phyloP scores from a whole-genome alignment of 2,888 invertebrate species.

The Gymnosoma rotundatum region DNA sequence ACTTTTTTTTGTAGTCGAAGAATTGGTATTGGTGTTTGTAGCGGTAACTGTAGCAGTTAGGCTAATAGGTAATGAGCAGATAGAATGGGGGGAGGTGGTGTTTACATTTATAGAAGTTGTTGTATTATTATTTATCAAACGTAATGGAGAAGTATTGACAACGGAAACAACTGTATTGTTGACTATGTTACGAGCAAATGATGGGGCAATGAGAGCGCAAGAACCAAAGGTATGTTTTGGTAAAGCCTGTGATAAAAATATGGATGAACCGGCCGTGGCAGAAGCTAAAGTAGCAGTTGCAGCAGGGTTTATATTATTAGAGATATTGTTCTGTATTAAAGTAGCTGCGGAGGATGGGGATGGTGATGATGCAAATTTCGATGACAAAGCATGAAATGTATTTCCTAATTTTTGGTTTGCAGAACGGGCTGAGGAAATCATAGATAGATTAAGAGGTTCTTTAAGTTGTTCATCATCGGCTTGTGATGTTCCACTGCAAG shows the following conservation, averaged over 20 bases:
- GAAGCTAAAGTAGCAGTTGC: conserved; percentile 41
- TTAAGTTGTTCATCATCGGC: conserved; percentile 51
- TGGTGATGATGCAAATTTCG: conserved; percentile 67
- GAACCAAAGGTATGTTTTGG: conserved; percentile 81
- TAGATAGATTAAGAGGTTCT: conserved; percentile 68
- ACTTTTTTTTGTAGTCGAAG: conserved; percentile 74
- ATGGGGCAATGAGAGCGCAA: conserved; percentile 78
- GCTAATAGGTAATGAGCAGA: conserved; percentile 62
- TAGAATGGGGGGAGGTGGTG: conserved; percentile 45
- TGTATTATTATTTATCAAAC: conserved; percentile 69
- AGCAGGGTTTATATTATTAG: conserved; percentile 23
- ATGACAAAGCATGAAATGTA: conserved; percentile 42
- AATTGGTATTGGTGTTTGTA: conserved; percentile 59
- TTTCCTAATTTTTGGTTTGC: conserved; percentile 39
- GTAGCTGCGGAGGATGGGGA: conserved; percentile 62
- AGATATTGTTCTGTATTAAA: conserved; percentile 11
- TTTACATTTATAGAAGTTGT: conserved; percentile 37
- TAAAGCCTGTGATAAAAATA: conserved; percentile 76
- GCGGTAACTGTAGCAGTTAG: conserved; percentile 66
- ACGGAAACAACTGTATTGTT: conserved; percentile 45
- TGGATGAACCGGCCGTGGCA: conserved; percentile 62
- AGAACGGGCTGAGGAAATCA: conserved; percentile 45
- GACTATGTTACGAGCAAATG: conserved; percentile 74
- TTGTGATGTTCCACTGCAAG: conserved; percentile 72
- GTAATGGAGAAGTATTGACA: conserved; percentile 62